Evolutionary conservation across 2,888 invertebrate genomes (phyloP).

Genomic region (Volucella zonaria): DNA sequence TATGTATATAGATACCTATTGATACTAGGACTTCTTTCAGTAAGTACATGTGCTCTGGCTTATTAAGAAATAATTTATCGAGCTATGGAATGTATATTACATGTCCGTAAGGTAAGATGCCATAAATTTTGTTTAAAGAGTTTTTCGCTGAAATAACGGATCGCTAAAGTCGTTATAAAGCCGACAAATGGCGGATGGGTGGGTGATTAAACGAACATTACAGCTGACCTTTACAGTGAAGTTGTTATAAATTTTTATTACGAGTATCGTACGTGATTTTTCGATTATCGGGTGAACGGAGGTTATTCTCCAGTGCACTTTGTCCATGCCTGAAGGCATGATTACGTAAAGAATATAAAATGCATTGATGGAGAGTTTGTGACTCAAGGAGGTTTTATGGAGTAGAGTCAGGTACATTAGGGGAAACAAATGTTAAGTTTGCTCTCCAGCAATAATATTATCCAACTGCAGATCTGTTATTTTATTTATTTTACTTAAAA

Average conservation of each 20-base stretch:
- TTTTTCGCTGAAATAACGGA: constrained; percentile 11
- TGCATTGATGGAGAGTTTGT: no score
- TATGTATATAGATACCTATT: no score
- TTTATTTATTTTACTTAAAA: no score
- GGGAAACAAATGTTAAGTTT: no score
- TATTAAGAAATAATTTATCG: constrained; percentile 29
- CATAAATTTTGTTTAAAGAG: constrained; percentile 11
- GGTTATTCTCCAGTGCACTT: not conserved
- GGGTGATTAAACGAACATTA: constrained; percentile 26
- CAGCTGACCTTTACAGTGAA: constrained; percentile 41
- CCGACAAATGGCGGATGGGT: not conserved
- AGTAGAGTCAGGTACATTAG: no score
- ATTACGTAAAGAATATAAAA: no score
- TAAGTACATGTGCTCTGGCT: constrained; percentile 1
- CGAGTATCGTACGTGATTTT: constrained; percentile 5
- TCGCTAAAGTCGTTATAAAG: constrained; percentile 26
- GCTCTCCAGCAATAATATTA: no score
- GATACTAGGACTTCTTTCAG: no score
- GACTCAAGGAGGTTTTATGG: no score
- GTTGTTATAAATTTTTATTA: constrained; percentile 14
- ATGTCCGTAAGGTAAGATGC: not conserved
- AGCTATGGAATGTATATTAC: no score
- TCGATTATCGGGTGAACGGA: not conserved
- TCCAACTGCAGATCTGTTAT: no score
- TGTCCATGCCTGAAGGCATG: no score